Base-by-base conservation (phyloP, 2,888 invertebrate genomes). In the Cyrtodaria siliqua region DNA sequence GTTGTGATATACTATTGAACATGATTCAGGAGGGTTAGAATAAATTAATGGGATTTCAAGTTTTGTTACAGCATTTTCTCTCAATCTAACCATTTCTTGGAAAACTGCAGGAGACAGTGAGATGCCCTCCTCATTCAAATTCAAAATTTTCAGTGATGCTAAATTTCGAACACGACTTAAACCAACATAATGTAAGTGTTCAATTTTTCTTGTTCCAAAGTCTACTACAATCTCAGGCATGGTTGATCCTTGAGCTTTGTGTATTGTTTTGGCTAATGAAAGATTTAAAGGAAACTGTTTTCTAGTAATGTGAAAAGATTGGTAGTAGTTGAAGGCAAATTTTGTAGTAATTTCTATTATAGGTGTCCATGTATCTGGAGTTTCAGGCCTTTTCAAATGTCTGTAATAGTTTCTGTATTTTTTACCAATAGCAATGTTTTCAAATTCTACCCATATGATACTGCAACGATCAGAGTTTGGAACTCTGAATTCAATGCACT, bases 211-310 rank as follows among this genome's bases (percentile, higher is more conserved):
- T 2, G 24, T 52, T n/a, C 57, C 64, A 56, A 82, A 69, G 62
- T 82, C 53, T 6, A 82, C 24, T 38, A 79, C 75, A 33, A 55
- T 66, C 20, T 44, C 57, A 8, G 50, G 9, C 27, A 79, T 27
- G 24, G 78, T 79, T 33, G 71, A 68, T 9, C 82, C 78, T 67
- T 82, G 82, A 4, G 78, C 59, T 61, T 76, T 78, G 47, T 78
- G 78, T 40, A 81, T 53, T 20, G 75, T 72, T 53, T 75, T 81
- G 18, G 62, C 79, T 47, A 72, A 61, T 4, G 75, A 53, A 14
- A 67, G 33, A 16, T 55, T 29, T n/a, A 82, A 24, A 29, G 79
- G 79, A 75, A 79, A 79, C 40, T 82, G 79, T 18, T 53, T 57
- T 18, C 82, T 50, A 26, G 26, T 42, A 20, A 73, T 67, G 16